Conservation (phyloP, 1,140 invertebrate species). For the Pomacea maculata region DNA sequence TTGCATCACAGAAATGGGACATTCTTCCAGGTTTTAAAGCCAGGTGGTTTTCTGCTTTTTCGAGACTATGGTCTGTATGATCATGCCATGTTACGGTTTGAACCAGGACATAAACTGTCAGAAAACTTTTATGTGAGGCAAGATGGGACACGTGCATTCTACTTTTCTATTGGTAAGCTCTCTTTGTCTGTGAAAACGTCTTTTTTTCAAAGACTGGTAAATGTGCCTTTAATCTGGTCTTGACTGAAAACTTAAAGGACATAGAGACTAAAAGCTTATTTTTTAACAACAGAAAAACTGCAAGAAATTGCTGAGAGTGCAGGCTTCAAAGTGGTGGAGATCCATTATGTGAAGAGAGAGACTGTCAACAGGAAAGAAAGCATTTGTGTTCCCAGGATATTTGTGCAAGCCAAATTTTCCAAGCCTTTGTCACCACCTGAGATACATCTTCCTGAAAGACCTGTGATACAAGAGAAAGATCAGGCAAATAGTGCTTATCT, state of each 20-base stretch:
- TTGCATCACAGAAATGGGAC: not conserved
- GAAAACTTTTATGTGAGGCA: constrained; percentile 66
- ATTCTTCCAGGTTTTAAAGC: constrained; percentile 63
- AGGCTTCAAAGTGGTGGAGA: constrained; percentile 72
- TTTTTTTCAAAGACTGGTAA: not conserved
- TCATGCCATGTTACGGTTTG: constrained; percentile 73
- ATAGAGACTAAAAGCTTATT: constrained; percentile 1
- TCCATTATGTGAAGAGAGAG: constrained; percentile 81
- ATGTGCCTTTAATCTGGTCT: not conserved
- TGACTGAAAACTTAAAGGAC: not conserved
- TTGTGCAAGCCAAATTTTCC: constrained; percentile 89
- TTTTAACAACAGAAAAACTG: constrained; percentile 45
- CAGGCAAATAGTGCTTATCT: too few species aligned
- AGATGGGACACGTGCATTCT: constrained; percentile 65
- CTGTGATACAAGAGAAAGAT: too few species aligned
- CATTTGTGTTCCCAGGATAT: constrained; percentile 87
- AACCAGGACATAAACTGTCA: constrained; percentile 88
- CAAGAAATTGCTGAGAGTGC: constrained; percentile 54
- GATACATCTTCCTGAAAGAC: too few species aligned
- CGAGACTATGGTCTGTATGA: constrained; percentile 66
- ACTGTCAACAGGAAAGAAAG: constrained; percentile 93
- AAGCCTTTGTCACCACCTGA: constrained; percentile 36
- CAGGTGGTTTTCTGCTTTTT: constrained; percentile 60
- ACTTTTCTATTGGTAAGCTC: constrained; percentile 71
- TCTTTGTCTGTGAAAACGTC: not conserved